Evolutionary conservation across 2,797 vertebrate species (phyloP), one percentile per base, ranked within the genome.

Genomic region (Acestrorhynchus altus): DNA sequence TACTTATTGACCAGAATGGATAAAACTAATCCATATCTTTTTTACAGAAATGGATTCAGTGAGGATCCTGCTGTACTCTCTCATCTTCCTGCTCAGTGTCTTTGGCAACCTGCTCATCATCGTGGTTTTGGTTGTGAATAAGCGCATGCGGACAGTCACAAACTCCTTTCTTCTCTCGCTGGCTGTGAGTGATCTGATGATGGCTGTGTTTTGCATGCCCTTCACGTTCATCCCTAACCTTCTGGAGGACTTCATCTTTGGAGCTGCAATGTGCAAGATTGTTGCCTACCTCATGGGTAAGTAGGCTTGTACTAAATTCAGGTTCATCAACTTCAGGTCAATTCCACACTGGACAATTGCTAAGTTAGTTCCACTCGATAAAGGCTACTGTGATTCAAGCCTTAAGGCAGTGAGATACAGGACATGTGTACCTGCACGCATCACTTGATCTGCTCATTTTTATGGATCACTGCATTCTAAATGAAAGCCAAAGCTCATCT

Each of bases 231-330:
- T 98, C 87, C 97, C 97, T 80, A 96, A 91, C 89, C 93, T 99
- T 74, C 94, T 98, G 88, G 93, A 95, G 80, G 94, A 96, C 83
- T 99, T 99, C 91, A 83, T 98, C 92, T 98, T 99, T 54, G 97
- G 97, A 18, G 94, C 94, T 0, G 89, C 91, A 42, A 92, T 98
- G 94, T 98, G 97, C 94, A 97, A 96, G 89, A 93, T 95, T 0
- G 91, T 97, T 64, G 89, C 96, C 81, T 99, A 98, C 89, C 94
- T 98, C 71, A 99, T 99, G 97, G 97, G 97, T 98, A 87, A 90
- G 93, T 71, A 6, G 1, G 11, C 46, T 51, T 70, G 8, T 69
- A 16, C 54, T 22, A 4, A 24, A 31, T 42, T 28, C 42, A 15
- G 7, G 26, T 67, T 76, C 2, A 13, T 8, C 66, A 3, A 4